Evolutionary conservation across 2,797 vertebrate species (phyloP).

Genomic region (Pangasius larnaudii): DNA sequence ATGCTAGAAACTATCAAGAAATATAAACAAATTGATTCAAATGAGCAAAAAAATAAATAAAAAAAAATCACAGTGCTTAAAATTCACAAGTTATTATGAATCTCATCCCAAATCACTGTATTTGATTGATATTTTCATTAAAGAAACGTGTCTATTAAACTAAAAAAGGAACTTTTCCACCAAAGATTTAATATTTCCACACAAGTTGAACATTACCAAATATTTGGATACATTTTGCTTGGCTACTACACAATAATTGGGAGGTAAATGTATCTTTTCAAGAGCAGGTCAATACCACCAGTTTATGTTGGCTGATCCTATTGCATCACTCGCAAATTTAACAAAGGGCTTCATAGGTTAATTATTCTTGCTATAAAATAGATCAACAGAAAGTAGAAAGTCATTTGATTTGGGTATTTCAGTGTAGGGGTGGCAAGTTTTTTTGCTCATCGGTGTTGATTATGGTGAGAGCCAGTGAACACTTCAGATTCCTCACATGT

Average conservation of each 20-base stretch:
- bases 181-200: not conserved
- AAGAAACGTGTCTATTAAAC: not conserved
- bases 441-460: slow-evolving; percentile 33
- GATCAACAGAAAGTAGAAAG: not conserved
- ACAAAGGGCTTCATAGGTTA: not conserved
- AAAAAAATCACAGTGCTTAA: not conserved
- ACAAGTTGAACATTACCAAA: not conserved
- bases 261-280: not conserved
- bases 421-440: not conserved
- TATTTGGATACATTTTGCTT: not conserved
- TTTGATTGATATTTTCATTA: not conserved
- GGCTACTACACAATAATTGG: not conserved
- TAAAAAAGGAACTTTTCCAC: not conserved
- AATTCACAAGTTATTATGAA: not conserved
- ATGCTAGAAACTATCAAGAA: too few species aligned
- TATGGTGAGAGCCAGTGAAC: slow-evolving; percentile 24
- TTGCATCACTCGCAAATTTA: not conserved
- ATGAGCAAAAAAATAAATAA: not conserved
- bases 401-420: not conserved
- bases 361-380: not conserved
- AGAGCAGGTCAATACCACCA: not conserved
- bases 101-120: not conserved
- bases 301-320: not conserved
- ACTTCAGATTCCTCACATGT: slow-evolving; percentile 47
- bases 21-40: not conserved